phyloP scores from a whole-genome alignment of 2,888 invertebrate genomes.

The Rugalucina vietnamica region DNA sequence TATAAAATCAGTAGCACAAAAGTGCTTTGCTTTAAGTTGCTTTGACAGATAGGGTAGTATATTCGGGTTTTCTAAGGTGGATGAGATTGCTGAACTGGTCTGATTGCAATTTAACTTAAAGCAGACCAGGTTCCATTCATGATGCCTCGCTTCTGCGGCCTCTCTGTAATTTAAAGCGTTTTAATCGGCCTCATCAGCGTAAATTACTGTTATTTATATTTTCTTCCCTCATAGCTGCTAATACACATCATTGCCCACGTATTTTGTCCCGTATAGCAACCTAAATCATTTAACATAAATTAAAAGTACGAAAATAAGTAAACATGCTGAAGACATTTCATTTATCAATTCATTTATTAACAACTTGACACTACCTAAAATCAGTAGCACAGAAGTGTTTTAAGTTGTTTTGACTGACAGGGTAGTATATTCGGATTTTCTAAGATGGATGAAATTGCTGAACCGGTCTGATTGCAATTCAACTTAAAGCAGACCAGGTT shows the following conservation, averaged over 20 bases:
- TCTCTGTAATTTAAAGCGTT: slow-evolving; percentile 73
- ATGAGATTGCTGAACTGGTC: background rate
- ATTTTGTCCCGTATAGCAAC: no score
- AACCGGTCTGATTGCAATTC: background rate
- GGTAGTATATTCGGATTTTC: background rate
- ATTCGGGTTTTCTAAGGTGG: background rate
- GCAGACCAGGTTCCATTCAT: slow-evolving; percentile 5
- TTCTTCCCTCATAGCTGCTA: no score
- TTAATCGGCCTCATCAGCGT: slow-evolving; percentile 67
- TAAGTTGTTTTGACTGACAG: background rate
- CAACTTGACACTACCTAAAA: no score
- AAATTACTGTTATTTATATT: no score
- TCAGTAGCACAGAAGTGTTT: no score
- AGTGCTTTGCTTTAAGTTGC: no score
- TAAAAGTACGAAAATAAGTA: no score
- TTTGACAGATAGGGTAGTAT: background rate
- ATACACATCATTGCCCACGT: no score
- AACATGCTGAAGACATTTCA: no score
- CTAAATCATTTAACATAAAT: no score
- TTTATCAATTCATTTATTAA: no score
- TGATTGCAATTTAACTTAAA: slow-evolving; percentile 6
- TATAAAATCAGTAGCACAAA: no score
- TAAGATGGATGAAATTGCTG: background rate
- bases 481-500: slow-evolving; percentile 12
- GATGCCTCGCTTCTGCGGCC: slow-evolving; percentile 30